A percentile compares a stretch with the other conserved stretches of the same genome.
Evolutionary conservation across 2,113 vertebrate species (phyloP).

Genomic region (Ptilonorhynchus violaceus): DNA sequence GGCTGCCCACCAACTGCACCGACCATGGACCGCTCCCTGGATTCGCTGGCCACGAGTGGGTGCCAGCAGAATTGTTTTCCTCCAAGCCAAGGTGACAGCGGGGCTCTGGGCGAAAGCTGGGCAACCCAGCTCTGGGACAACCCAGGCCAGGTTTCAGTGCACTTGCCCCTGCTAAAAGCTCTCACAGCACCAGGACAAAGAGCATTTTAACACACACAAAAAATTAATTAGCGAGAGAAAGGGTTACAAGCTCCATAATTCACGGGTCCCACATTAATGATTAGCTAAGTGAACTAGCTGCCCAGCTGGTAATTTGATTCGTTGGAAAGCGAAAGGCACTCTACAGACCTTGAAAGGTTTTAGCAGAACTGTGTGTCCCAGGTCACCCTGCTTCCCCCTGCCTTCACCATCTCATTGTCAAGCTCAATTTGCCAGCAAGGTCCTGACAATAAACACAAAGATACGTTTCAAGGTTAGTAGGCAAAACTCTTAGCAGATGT

Average conservation of each 20-base stretch:
- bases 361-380: conserved; percentile 44
- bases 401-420: conserved; percentile 53
- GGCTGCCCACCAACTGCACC: neutral
- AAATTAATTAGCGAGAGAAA: conserved; percentile 41
- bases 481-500: conserved; percentile 38
- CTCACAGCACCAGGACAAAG: neutral
- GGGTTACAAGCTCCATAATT: conserved; percentile 13
- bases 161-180: fast-evolving
- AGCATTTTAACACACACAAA: neutral
- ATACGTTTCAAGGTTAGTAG: conserved; percentile 55
- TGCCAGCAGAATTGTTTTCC: neutral
- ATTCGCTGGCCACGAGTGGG: fast-evolving
- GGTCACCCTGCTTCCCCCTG: conserved; percentile 60
- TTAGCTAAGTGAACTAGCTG: conserved; percentile 38
- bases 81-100: fast-evolving
- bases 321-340: conserved; percentile 57
- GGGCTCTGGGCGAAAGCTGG: fast-evolving
- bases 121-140: neutral
- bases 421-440: conserved; percentile 57
- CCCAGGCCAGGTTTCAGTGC: neutral
- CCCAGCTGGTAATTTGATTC: conserved; percentile 46
- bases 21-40: fast-evolving
- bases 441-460: conserved; percentile 59
- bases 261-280: conserved; percentile 1
- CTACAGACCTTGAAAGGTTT: conserved; percentile 48